A percentile compares a stretch with the other conserved stretches of the same genome.
Evolutionary conservation across 2,888 invertebrate genomes (phyloP).

Genomic region (Bombylius discolor): DNA sequence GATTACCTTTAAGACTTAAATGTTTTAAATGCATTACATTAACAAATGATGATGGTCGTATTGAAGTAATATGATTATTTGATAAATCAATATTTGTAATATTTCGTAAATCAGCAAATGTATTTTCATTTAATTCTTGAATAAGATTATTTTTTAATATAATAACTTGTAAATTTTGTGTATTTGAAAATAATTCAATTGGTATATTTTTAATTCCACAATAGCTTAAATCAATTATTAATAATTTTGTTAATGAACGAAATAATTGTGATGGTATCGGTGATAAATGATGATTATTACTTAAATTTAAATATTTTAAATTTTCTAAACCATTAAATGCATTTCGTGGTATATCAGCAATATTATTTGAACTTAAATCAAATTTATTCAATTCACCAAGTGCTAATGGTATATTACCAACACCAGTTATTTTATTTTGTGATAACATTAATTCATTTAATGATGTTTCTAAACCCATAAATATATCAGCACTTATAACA

Average conservation of each 20-base stretch:
- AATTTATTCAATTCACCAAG: conserved; percentile 52
- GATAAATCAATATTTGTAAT: conserved; percentile 64
- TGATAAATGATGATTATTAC: conserved; percentile 55
- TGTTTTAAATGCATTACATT: conserved; percentile 61
- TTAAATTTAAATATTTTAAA: conserved; percentile 60
- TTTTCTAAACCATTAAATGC: conserved; percentile 54
- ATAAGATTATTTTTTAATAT: conserved; percentile 60
- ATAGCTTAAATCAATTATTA: conserved; percentile 58
- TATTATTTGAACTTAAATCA: conserved; percentile 67
- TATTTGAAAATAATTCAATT: conserved; percentile 55
- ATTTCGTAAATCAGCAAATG: conserved; percentile 64
- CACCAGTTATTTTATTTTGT: conserved; percentile 56
- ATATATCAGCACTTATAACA: conserved; percentile 57
- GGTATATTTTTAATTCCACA: conserved; percentile 62
- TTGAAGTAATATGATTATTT: conserved; percentile 61
- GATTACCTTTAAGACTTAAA: conserved; percentile 61
- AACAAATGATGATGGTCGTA: conserved; percentile 62
- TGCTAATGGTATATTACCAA: conserved; percentile 50
- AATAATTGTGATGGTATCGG: conserved; percentile 53
- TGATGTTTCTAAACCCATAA: conserved; percentile 60
- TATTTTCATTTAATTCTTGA: conserved; percentile 61
- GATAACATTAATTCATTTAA: conserved; percentile 57
- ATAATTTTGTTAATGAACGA: conserved; percentile 53
- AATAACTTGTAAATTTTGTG: conserved; percentile 51
- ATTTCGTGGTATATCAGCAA: conserved; percentile 56